Base-by-base conservation (phyloP, 2,888 invertebrate species). In the Gastracanthus pulcherrimus region DNA sequence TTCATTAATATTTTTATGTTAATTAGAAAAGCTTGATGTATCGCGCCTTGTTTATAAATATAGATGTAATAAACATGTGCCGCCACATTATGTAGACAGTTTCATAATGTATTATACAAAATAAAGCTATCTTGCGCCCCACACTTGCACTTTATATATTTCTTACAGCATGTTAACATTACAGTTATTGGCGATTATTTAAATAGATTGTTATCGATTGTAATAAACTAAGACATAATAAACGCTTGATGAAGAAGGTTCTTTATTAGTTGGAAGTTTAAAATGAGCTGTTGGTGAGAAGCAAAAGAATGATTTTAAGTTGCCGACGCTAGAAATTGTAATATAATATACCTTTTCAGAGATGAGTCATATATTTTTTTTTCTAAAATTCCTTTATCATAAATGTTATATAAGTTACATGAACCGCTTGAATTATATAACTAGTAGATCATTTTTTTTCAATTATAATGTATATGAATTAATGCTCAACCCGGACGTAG, bases 1-100 rank as follows among this genome's bases (percentile, higher is more conserved):
- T 60, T 45, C n/a, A 34, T 69, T 69, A 60, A 60, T 60, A 60
- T 23, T 62, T 36, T 45, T 60, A 69, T 76, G 76, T 34, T 76
- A 60, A 48, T 69, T 58, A 16, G 26, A 60, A 23, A 45, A n/a
- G 11, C 5, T 70, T 26, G 9, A 62, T 62, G 62, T 19, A 23
- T 26, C 38, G 19, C 51, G n/a, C 38, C 48, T 36, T 66, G 29
- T 64, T 64, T 38, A 31, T 51, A 62, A 38, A 16, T 34, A 29
- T 51, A 38, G 41, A 19, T 41, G 36, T 45, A 48, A 55, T 70
- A 38, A 78, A 78, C 64, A 62, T 2, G 16, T 23, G 29, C 60
- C 45, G 45, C 64, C 16, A 23, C 38, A n/a, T 71, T 19, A 71
- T 62, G 34, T 48, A 71, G 34, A 64, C 60, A 9, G 75, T n/a